phyloP scores from a whole-genome alignment of 1,140 invertebrate species.

The Nylanderia fulva region DNA sequence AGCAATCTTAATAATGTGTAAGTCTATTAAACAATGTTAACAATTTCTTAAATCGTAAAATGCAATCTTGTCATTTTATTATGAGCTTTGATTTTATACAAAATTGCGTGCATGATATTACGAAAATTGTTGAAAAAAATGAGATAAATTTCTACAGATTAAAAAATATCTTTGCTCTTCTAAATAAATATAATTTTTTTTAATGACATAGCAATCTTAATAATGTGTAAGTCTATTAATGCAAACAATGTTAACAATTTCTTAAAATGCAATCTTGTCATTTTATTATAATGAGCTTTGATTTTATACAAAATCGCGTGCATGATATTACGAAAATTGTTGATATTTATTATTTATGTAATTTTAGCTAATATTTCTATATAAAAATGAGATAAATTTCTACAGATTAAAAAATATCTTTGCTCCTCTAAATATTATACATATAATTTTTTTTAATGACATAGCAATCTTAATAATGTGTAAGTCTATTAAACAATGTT shows the following conservation, averaged over 20 bases:
- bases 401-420: too few relatives aligned
- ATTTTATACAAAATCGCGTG: neutral
- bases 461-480: constrained; percentile 6
- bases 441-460: neutral
- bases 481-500: neutral
- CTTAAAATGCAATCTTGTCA: neutral
- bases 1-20: too few relatives aligned
- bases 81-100: neutral
- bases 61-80: neutral
- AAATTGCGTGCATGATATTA: too few relatives aligned
- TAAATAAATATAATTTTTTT: too few relatives aligned
- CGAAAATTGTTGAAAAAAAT: too few relatives aligned
- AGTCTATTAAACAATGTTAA: neutral
- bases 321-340: neutral
- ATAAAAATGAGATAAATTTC: neutral
- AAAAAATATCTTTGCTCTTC: too few relatives aligned
- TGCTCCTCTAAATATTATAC: too few relatives aligned
- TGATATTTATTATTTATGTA: neutral
- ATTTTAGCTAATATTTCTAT: neutral
- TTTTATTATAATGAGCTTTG: neutral
- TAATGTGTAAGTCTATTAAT: neutral
- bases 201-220: too few relatives aligned
- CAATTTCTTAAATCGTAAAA: neutral
- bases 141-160: too few relatives aligned
- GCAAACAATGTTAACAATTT: too few relatives aligned